A percentile compares a stretch with the other conserved stretches of the same genome.
Evolutionary conservation across 2,888 invertebrate species (phyloP).

Genomic region (Mesopsocus fuscifrons): DNA sequence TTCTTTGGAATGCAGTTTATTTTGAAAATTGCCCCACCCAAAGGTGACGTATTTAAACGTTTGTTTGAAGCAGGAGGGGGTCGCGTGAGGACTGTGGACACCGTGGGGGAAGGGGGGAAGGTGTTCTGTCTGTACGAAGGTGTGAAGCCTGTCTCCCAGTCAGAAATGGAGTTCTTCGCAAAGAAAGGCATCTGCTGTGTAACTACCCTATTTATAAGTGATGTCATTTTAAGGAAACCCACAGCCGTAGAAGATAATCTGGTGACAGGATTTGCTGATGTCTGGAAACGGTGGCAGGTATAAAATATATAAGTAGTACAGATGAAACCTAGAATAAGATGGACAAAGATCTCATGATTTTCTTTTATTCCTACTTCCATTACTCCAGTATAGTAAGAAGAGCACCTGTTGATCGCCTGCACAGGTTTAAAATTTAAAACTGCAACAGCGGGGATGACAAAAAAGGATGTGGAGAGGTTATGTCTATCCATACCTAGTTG

Average conservation of each 20-base stretch:
- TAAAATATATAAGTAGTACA: neutral
- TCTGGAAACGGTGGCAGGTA: neutral
- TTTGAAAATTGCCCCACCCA: slow-evolving; percentile 36
- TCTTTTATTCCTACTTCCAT: too few species aligned
- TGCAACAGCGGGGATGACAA: too few species aligned
- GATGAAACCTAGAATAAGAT: too few species aligned
- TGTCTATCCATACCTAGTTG: too few species aligned
- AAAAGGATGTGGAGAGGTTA: too few species aligned
- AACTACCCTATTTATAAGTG: neutral
- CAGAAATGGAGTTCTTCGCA: neutral
- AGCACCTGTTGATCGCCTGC: too few species aligned
- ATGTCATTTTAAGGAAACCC: slow-evolving; percentile 1
- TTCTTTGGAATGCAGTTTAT: slow-evolving; percentile 34
- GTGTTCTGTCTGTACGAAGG: neutral
- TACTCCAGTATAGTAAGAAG: too few species aligned
- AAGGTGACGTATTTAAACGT: slow-evolving; percentile 40
- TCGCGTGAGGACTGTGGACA: neutral
- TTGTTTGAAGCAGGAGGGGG: slow-evolving; percentile 66
- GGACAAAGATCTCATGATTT: too few species aligned
- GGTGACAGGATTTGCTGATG: neutral
- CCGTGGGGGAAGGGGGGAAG: neutral
- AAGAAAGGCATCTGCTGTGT: neutral
- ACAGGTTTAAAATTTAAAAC: too few species aligned
- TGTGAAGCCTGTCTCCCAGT: neutral
- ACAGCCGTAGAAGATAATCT: neutral